phyloP scores from a whole-genome alignment of 2,797 vertebrate genomes.

The Brachymystax lenok region DNA sequence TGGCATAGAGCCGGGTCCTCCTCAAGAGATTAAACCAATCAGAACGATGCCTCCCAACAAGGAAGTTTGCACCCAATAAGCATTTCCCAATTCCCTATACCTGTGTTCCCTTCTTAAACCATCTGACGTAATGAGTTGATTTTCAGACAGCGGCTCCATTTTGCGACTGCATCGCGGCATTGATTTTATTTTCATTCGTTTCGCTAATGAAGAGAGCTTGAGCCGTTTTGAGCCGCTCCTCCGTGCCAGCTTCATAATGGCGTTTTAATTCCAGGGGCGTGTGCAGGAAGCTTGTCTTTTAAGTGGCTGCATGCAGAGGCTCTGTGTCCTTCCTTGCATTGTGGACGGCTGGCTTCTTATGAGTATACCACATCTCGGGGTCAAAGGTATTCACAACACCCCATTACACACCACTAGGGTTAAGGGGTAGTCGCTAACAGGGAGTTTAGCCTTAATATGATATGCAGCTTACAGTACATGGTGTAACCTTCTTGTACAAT shows the following conservation, averaged over 20 bases:
- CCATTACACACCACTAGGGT: background rate
- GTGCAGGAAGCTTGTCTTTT: constrained; percentile 57
- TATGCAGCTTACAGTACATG: background rate
- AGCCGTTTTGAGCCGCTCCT: constrained; percentile 32
- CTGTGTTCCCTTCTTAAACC: background rate
- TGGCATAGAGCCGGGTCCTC: background rate
- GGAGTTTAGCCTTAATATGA: background rate
- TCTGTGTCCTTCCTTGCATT: constrained; percentile 61
- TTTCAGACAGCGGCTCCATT: background rate
- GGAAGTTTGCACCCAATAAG: background rate
- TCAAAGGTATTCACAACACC: constrained; percentile 19
- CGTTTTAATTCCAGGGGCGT: constrained; percentile 66
- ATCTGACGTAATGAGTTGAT: background rate
- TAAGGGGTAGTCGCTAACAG: background rate
- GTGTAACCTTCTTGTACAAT: background rate
- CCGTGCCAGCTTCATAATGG: constrained; percentile 64
- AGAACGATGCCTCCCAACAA: background rate
- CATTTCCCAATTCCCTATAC: background rate
- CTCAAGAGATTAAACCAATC: background rate
- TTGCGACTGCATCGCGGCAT: background rate
- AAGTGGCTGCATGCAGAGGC: constrained; percentile 43
- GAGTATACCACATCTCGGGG: constrained; percentile 6
- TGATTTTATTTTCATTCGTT: constrained; percentile 22
- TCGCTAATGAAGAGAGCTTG: constrained; percentile 32
- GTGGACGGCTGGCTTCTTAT: constrained; percentile 38